Evolutionary conservation across 2,888 invertebrate genomes (phyloP), one percentile per base, ranked within the genome.

Genomic region (Ophion ventricosus): DNA sequence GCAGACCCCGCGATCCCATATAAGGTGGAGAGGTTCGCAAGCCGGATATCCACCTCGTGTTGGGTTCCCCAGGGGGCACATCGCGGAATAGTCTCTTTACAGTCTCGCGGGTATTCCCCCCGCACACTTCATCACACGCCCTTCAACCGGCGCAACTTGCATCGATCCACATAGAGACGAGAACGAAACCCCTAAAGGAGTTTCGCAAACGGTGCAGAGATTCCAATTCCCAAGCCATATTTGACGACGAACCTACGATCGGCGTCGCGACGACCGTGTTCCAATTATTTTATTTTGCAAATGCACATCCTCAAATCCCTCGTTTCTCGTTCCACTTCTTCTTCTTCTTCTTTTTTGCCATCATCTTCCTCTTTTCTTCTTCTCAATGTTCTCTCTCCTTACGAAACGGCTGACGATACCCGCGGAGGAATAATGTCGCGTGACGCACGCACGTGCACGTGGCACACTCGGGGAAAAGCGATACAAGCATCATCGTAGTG

Each of bases 371-470:
- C 29, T 35, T 14, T 14, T 35, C 26, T 43, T n/a, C 40, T 56
- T 70, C 72, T 72, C 66, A 64, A 61, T 78, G 66, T 59, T 70
- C 61, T 76, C 54, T 66, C 63, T 56, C n/a, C 40, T 66, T 25
- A 67, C 26, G 35, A 69, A 26, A 29, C 66, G 43, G 3, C 1
- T 25, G 25, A 7, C n/a, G 54, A 61, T 64, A 40, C 56, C 40
- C 14, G 74, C 67, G 78, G 80, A 83, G 80, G 64, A 86, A 87
- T 87, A 86, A 87, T 84, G 80, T 73, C 83, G 80, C 83, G 83
- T 86, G 85, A 85, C 85, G 82, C 85, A 83, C 83, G 80, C 87
- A 83, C 86, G 86, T 86, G 87, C 85, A 85, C 83, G 79, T 82
- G 84, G 69, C 74, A 72, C 26, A 29, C 75, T 70, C 49, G 64